phyloP scores from a whole-genome alignment of 2,797 vertebrate genomes.

The Urophycis tenuis region DNA sequence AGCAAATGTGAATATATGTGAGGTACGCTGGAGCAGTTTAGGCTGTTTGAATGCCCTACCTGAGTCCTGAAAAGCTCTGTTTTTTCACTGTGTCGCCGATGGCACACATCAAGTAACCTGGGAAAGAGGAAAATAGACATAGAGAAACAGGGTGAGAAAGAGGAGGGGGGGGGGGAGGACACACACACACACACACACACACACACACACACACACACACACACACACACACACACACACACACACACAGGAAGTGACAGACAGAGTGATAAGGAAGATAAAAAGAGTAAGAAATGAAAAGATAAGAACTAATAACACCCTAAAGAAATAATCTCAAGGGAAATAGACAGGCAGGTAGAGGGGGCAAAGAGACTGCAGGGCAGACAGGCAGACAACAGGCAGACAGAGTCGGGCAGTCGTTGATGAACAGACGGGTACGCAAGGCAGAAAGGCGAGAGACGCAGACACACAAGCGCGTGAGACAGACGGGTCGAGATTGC shows the following conservation, averaged over 20 bases:
- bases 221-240: not conserved
- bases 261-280: not conserved
- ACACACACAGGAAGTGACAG: not conserved
- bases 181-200: not conserved
- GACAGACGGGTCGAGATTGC: not conserved
- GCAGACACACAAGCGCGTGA: not conserved
- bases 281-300: not conserved
- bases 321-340: not conserved
- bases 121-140: constrained; percentile 7
- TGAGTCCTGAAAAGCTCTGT: constrained; percentile 78
- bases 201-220: too few species aligned
- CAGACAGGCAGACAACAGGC: not conserved
- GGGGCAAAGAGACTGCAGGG: not conserved
- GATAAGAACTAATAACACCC: not conserved
- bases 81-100: constrained; percentile 72
- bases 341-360: not conserved
- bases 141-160: constrained; percentile 14
- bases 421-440: not conserved
- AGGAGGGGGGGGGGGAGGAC: too few species aligned
- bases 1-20: not conserved
- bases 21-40: not conserved
- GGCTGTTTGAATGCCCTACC: constrained; percentile 65
- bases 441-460: not conserved
- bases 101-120: constrained; percentile 82
- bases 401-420: not conserved